These are phyloP conservation scores for Acanthaster planci DNA, from an alignment of 35 echinoderm and acorn worm genomes.

Conservation along the genomic window DNA sequence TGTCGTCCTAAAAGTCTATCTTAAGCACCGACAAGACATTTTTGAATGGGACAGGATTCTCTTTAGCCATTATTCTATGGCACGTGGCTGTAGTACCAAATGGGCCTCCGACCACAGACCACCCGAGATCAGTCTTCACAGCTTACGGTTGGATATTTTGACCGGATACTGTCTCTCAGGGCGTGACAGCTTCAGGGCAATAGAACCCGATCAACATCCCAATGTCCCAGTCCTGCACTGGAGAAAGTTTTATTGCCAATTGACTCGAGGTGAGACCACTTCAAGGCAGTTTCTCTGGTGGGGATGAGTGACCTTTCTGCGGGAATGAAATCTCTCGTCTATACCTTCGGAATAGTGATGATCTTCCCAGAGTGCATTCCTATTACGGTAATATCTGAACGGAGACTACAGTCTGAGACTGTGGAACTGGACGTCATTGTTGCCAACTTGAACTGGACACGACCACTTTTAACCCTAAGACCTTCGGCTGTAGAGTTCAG, in stretches of 20 bases:
- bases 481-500: neutral
- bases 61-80: neutral
- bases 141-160: conserved; percentile 48
- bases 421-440: no score
- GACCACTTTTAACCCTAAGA: conserved; percentile 26
- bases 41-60: conserved; percentile 16
- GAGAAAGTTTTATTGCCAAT: conserved; percentile 29
- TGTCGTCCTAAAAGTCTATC: conserved; percentile 41
- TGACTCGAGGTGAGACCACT: conserved; percentile 29
- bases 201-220: conserved; percentile 68
- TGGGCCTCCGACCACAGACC: conserved; percentile 45
- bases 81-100: neutral
- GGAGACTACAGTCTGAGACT: conserved; percentile 29
- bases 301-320: conserved; percentile 48
- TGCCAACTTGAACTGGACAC: no score
- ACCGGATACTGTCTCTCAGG: conserved; percentile 26
- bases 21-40: conserved; percentile 10
- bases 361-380: neutral
- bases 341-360: conserved; percentile 20
- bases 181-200: conserved; percentile 54
- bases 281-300: conserved; percentile 41
- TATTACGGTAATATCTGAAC: conserved; percentile 15
- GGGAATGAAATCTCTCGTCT: conserved; percentile 48
- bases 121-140: conserved; percentile 42
- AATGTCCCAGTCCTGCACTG: conserved; percentile 56